Base-by-base conservation (phyloP, 2,888 invertebrate genomes). In the Hyles lineata region DNA sequence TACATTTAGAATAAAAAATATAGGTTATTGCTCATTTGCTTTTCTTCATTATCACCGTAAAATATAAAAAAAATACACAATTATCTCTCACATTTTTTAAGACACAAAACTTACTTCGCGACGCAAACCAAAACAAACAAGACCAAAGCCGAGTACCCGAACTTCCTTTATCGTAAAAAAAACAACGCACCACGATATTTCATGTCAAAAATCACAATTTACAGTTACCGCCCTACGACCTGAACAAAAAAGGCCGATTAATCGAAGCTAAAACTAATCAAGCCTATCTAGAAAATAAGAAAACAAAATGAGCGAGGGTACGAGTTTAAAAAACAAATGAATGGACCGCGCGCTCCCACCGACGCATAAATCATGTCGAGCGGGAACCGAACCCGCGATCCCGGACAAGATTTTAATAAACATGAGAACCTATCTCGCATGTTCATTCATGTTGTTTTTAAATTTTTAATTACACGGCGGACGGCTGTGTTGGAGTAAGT, bases 221-320 rank as follows among this genome's bases (percentile, higher is more conserved):
- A 74, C 77, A 79, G 77, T 78, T 77, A 83, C 81, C 83, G 80
- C 75, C 76, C 76, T 72, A 69, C 69, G 70, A 55, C 77, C 79
- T 78, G 79, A 78, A 78, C 78, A 79, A 77, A 81, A 78, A 78
- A 79, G 80, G 85, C 85, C 87, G 88, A 89, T 92, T 91, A 91
- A 92, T 90, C 88, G 89, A 79, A 85, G 80, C 90, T 91, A 89
- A 92, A 94, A 93, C 93, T 93, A 94, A 94, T 94, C 93, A 93
- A 91, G 89, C 86, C 88, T 91, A 93, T 92, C 86, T 83, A 82
- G 87, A 90, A 89, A 89, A 86, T 85, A 88, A 80, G 85, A 81
- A 77, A 90, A 90, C 85, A 88, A 88, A 89, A 89, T 84, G 74
- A 17, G 25, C 71, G 78, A 55, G 78, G 82, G 81, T 69, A 43